Evolutionary conservation across 2,888 invertebrate genomes (phyloP).

Genomic region (Pachydiplax longipennis): DNA sequence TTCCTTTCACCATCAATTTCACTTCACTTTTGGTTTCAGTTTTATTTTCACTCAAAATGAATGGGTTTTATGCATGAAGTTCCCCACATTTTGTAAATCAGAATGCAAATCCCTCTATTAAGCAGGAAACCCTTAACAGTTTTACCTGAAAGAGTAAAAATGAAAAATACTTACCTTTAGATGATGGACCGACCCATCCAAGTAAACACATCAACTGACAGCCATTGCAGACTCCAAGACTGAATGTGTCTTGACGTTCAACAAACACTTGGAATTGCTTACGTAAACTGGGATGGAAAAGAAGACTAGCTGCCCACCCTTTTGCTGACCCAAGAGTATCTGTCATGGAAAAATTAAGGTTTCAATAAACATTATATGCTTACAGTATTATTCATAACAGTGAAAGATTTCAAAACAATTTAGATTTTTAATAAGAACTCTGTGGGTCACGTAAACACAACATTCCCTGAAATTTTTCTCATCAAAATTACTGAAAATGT

Average conservation of each 20-base stretch:
- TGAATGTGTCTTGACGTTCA: slow-evolving; percentile 83
- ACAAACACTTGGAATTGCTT: slow-evolving; percentile 80
- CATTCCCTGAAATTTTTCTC: too few species aligned
- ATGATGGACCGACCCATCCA: slow-evolving; percentile 79
- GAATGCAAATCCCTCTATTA: too few species aligned
- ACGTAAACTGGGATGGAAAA: slow-evolving; percentile 78
- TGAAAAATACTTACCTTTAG: background rate
- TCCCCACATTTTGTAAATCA: background rate
- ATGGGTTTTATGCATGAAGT: background rate
- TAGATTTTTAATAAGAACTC: too few species aligned
- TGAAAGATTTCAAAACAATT: too few species aligned
- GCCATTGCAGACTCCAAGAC: slow-evolving; percentile 97
- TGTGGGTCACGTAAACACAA: too few species aligned
- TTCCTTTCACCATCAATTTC: too few species aligned
- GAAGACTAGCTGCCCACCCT: slow-evolving; percentile 95
- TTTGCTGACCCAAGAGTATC: slow-evolving; percentile 96
- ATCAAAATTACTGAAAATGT: too few species aligned
- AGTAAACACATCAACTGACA: slow-evolving; percentile 95
- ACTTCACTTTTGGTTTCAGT: too few species aligned
- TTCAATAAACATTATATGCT: background rate
- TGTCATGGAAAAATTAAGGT: slow-evolving; percentile 56
- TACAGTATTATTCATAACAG: too few species aligned
- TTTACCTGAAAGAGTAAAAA: too few species aligned
- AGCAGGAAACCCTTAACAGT: too few species aligned
- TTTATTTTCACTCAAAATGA: background rate